Conservation (phyloP, 2,888 invertebrate genomes). For the Oligia strigilis region DNA sequence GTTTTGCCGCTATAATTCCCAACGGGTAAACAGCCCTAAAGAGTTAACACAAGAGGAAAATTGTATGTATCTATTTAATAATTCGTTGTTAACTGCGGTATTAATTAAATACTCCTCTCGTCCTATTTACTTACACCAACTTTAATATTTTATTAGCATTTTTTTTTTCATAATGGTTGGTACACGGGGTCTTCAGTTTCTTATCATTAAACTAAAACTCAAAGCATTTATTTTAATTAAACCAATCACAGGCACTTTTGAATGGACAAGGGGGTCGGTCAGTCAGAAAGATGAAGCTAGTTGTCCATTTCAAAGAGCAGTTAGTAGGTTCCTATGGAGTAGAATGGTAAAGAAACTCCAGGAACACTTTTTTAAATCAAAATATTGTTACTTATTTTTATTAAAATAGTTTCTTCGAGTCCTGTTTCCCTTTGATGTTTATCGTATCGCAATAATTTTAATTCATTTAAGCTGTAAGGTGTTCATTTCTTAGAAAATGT, state of each 20-base stretch:
- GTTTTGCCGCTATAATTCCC: conserved; percentile 25
- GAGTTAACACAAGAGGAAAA: conserved; percentile 14
- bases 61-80: conserved; percentile 28
- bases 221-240: neutral
- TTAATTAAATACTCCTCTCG: conserved; percentile 18
- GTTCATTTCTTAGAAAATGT: conserved; percentile 37
- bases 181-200: neutral
- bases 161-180: conserved; percentile 1
- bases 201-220: conserved; percentile 1
- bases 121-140: conserved; percentile 9
- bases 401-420: conserved; percentile 14
- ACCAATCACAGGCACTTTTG: neutral
- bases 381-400: neutral
- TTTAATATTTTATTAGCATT: conserved; percentile 23
- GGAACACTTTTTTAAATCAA: neutral
- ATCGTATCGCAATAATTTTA: conserved; percentile 21
- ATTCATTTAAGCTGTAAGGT: conserved; percentile 36
- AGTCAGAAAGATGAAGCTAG: neutral
- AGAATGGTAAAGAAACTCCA: neutral
- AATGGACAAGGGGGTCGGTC: neutral
- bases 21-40: conserved; percentile 5
- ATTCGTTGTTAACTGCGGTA: conserved; percentile 26
- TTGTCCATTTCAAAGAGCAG: neutral
- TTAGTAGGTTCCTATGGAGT: neutral
- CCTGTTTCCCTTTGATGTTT: conserved; percentile 31